These are phyloP conservation scores for Helarctos malayanus DNA, from an alignment of 2,797 vertebrate species.

Conservation along the genomic window DNA sequence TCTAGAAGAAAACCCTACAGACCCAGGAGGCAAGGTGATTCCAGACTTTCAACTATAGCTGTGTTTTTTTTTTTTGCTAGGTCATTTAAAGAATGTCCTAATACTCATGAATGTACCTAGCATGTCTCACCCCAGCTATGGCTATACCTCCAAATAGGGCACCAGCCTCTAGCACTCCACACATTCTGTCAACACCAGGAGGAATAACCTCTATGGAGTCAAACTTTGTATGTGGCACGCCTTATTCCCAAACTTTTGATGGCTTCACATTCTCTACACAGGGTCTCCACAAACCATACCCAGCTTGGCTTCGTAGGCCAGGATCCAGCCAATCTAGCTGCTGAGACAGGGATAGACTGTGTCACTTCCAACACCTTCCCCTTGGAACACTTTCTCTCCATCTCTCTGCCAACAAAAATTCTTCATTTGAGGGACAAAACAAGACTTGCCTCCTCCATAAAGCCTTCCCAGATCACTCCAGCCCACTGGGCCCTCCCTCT, in stretches of 20 bases:
- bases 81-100: background rate
- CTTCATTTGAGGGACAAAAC: background rate
- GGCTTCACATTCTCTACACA: background rate
- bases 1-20: background rate
- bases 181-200: background rate
- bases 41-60: background rate
- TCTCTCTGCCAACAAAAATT: background rate
- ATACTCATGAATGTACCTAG: background rate
- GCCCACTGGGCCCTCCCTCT: no score
- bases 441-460: background rate
- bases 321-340: background rate
- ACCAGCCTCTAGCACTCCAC: background rate
- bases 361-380: background rate
- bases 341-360: background rate
- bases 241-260: background rate
- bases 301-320: background rate
- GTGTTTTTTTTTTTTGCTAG: background rate
- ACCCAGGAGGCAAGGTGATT: background rate
- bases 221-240: background rate
- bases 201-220: background rate
- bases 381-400: background rate
- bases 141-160: background rate
- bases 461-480: background rate
- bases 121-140: background rate
- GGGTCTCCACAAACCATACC: background rate